phyloP scores from a whole-genome alignment of 2,113 vertebrate species.

The Oophaga pumilio region DNA sequence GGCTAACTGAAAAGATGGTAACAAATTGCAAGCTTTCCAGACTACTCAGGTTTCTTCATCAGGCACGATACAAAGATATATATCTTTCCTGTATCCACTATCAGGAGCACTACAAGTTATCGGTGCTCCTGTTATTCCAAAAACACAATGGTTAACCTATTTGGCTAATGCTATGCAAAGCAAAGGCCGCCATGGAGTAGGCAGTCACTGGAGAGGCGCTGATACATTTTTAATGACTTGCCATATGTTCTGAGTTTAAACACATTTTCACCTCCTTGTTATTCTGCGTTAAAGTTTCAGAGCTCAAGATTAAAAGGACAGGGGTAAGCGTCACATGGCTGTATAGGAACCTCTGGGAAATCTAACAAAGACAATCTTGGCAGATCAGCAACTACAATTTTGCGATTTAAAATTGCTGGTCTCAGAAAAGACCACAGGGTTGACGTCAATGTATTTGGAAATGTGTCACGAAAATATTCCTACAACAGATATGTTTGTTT shows the following conservation, averaged over 20 bases:
- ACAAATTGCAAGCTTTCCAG: no score
- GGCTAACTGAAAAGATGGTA: no score
- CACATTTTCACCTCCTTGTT: constrained; percentile 53
- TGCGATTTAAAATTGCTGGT: not conserved
- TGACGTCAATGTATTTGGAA: not conserved
- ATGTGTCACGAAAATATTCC: not conserved
- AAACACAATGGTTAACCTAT: constrained; percentile 26
- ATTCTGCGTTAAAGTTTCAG: constrained; percentile 47
- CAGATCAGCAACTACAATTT: constrained; percentile 17
- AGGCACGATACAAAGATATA: no score
- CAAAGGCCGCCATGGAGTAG: constrained; percentile 3
- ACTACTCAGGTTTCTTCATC: no score
- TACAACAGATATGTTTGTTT: not conserved
- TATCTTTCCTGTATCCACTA: no score
- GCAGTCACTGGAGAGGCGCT: constrained; percentile 17
- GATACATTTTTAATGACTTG: constrained; percentile 52
- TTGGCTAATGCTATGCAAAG: constrained; percentile 41
- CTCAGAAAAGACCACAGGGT: not conserved
- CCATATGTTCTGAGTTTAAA: constrained; percentile 53
- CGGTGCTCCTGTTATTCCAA: not conserved
- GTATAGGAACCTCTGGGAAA: constrained; percentile 25
- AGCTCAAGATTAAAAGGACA: constrained; percentile 51
- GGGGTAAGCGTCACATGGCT: constrained; percentile 25
- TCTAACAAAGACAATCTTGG: constrained; percentile 5
- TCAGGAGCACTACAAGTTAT: not conserved